Evolutionary conservation across 1,140 invertebrate species (phyloP).

Genomic region (Cherax quadricarinatus): DNA sequence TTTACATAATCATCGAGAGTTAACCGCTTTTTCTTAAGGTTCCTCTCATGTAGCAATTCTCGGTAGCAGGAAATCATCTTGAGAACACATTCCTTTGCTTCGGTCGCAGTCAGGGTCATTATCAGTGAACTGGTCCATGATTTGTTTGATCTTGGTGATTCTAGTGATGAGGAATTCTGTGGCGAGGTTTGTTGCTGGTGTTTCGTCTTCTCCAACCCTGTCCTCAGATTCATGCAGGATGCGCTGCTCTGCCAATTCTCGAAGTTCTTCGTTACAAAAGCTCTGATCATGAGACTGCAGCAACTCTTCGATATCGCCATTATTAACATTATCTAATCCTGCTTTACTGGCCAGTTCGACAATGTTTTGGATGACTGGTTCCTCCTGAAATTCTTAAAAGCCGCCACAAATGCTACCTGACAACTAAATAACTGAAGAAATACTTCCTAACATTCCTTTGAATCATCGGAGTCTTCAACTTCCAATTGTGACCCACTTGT

Average conservation of each 20-base stretch:
- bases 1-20: background rate
- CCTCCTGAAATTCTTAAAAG: background rate
- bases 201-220: background rate
- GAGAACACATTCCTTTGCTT: background rate
- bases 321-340: background rate
- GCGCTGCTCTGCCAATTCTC: background rate
- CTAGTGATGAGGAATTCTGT: background rate
- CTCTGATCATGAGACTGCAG: background rate
- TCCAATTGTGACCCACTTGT: no score
- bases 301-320: background rate
- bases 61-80: background rate
- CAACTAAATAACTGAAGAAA: no score
- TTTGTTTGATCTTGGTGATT: background rate
- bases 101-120: background rate
- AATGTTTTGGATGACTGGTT: background rate
- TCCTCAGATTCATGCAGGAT: background rate
- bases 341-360: background rate
- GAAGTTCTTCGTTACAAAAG: background rate
- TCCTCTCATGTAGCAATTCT: background rate
- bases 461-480: no score
- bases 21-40: background rate
- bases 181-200: background rate
- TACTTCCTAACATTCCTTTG: no score
- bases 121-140: background rate
- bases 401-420: no score